Evolutionary conservation across 1,140 invertebrate genomes (phyloP), one percentile per base, ranked within the genome.

Genomic region (Polyergus mexicanus): DNA sequence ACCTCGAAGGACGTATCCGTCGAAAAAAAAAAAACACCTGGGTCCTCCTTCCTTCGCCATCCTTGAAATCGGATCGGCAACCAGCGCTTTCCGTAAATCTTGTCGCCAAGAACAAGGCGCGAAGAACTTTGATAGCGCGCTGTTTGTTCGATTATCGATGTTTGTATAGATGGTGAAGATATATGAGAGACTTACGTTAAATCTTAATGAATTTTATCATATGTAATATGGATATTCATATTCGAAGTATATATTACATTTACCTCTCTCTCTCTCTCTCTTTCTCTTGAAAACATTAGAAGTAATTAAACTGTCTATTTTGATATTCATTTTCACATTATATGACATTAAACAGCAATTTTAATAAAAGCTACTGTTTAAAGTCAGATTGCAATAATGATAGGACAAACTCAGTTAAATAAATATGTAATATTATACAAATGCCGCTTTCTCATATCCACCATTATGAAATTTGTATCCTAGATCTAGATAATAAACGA

Each of bases 1-100:
- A 84, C 75, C 62, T 38, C 76, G 56, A 47, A 60, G 60, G 54
- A 63, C 65, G 84, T 69, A 78, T 3, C 68, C 63, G 77, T 75
- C 62, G 84, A 85, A 80, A 80, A 84, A 84, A 85, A 80, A 80
- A 84, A 84, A 84, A 77, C 71, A 84, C 71, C 74, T 74, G 84
- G 66, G 56, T 65, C 35, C 68, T 54, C 68, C 54, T 32, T 22
- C 28, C 38, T 22, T 16, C n/a, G 32, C 68, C 54, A 83, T 44
- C n/a, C 56, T 83, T 74, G 78, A 74, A 83, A 60, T 83, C 78
- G 78, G 51, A 83, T 83, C 78, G 78, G 51, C 51, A 13, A 41
- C 7, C n/a, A 25, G 44, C 19, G 63, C 47, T 47, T 69, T 38
- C n/a, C 38, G 35, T 47, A 56, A 62, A 74, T 74, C 62, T 81